phyloP scores from a whole-genome alignment of 1,140 invertebrate species.

The Lethocerus indicus region DNA sequence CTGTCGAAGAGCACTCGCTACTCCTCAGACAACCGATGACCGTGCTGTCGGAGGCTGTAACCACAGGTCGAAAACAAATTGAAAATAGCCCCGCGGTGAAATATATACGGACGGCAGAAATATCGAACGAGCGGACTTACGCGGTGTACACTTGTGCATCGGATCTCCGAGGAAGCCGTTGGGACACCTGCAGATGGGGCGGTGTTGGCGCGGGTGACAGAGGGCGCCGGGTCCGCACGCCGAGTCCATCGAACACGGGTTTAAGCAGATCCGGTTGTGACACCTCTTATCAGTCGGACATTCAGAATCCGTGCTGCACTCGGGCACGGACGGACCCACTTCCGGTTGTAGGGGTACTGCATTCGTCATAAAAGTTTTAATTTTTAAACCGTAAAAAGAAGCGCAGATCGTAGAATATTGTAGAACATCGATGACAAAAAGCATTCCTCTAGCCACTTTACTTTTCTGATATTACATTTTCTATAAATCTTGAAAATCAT shows the following conservation, averaged over 20 bases:
- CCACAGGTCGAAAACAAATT: slow-evolving; percentile 2
- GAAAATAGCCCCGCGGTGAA: background rate
- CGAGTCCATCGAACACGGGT: slow-evolving; percentile 49
- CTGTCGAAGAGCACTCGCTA: slow-evolving; percentile 55
- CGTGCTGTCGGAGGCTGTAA: slow-evolving; percentile 30
- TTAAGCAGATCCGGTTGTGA: slow-evolving; percentile 52
- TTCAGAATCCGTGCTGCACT: slow-evolving; percentile 60
- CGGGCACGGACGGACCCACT: slow-evolving; percentile 31
- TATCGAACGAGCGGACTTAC: slow-evolving; percentile 39
- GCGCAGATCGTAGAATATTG: too few relatives aligned
- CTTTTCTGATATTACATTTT: too few relatives aligned
- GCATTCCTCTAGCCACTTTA: too few relatives aligned
- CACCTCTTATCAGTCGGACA: slow-evolving; percentile 56
- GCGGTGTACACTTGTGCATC: slow-evolving; percentile 48
- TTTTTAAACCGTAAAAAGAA: slow-evolving; percentile 1
- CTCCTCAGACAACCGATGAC: slow-evolving; percentile 49
- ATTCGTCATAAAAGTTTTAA: slow-evolving; percentile 7
- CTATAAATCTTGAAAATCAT: too few relatives aligned
- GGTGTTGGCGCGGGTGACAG: slow-evolving; percentile 57
- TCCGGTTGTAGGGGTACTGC: slow-evolving; percentile 23
- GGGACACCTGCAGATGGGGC: slow-evolving; percentile 63
- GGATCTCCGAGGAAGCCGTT: slow-evolving; percentile 58
- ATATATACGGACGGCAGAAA: too few relatives aligned
- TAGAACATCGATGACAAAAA: too few relatives aligned
- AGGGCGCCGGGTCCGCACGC: slow-evolving; percentile 58